Base-by-base conservation (phyloP, 2,113 vertebrate genomes). In the Pithys albifrons region DNA sequence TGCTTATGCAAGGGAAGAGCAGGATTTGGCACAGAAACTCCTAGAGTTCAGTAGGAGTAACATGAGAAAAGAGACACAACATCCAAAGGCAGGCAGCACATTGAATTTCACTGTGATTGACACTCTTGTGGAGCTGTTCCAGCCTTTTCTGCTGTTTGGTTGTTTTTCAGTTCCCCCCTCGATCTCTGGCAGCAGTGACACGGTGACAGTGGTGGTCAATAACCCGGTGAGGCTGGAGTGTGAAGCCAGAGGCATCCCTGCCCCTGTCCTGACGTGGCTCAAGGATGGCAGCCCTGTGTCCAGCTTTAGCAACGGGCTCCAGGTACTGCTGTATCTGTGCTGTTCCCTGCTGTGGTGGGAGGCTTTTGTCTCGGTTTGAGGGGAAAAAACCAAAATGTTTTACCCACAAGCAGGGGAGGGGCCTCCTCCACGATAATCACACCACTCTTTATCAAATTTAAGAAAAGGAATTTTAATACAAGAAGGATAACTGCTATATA, bases 271-370 rank as follows among this genome's bases (percentile, higher is more conserved):
- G 92, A 99, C 99, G 0, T 99, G 99, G 99, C 94, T 99, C 54
- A 99, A 99, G 97, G 99, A 99, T 27, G 99, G 99, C 35, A 99
- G 99, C 94, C 99, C 99, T 2, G 98, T 99, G 59, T 98, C 99
- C 67, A 99, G 99, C 57, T 97, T 99, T 9, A 97, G 98, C 19
- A 95, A 98, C 12, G 99, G 99, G 64, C 97, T 99, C 46, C 99
- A 99, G 99, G 99, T 99, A 96, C 28, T 15, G 43, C 43, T 64
- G 31, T 29, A 0, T 62, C 41, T 43, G 1, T 79, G 41, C 58
- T 43, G 3, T 24, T 93, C 65, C 25, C 29, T 89, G 5, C 41
- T 73, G 57, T 66, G 18, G 23, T n/a, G 31, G 37, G 27, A 39
- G 35, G 18, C 55, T n/a, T n/a, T n/a, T n/a, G n/a, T n/a, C n/a